phyloP scores from a whole-genome alignment of 2,113 vertebrate species.

The Fregata magnificens region DNA sequence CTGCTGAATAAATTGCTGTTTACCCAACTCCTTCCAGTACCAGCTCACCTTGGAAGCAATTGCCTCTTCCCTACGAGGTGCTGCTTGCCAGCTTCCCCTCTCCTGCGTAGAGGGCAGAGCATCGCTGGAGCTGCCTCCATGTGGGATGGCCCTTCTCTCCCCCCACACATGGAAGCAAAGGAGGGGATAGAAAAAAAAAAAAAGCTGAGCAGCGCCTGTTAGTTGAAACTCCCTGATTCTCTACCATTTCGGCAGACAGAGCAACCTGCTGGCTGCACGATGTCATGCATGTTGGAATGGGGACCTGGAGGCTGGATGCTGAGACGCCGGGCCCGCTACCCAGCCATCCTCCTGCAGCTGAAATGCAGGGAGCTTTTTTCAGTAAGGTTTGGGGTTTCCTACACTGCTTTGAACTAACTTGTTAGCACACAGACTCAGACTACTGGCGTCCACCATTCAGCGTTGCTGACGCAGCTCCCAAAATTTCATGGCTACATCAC shows the following conservation, averaged over 20 bases:
- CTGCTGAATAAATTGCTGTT: not conserved
- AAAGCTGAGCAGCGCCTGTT: not conserved
- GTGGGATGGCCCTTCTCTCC: not conserved
- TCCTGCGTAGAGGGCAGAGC: not conserved
- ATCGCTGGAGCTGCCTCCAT: not conserved
- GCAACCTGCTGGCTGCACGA: no score
- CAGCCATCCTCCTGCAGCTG: not conserved
- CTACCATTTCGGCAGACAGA: not conserved
- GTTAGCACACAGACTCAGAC: not conserved
- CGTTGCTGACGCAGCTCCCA: not conserved
- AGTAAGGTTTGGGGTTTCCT: not conserved
- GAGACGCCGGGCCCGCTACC: fast-evolving
- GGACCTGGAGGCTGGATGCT: not conserved
- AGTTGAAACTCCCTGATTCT: not conserved
- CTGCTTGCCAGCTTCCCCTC: not conserved
- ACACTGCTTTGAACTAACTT: not conserved
- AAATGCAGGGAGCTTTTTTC: not conserved
- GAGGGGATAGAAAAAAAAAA: not conserved
- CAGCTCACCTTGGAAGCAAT: not conserved
- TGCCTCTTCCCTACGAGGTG: not conserved
- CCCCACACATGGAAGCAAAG: not conserved
- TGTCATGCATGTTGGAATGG: fast-evolving
- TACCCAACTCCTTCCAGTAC: not conserved
- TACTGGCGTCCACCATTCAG: not conserved
- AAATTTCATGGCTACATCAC: not conserved